Evolutionary conservation across 2,797 vertebrate genomes (phyloP).

Genomic region (Mustela erminea): DNA sequence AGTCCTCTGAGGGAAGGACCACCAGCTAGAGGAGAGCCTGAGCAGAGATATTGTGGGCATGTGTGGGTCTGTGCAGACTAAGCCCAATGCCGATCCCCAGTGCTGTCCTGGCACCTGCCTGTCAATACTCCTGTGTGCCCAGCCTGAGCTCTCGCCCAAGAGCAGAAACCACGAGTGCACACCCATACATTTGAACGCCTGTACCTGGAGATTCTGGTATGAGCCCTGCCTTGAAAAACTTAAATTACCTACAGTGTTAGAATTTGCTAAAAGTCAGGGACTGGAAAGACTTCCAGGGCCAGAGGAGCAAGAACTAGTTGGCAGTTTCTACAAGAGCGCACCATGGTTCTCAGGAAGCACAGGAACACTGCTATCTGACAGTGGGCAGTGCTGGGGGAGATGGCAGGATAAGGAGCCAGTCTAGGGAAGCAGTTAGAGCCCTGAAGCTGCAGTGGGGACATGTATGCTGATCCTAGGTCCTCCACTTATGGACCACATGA

Average conservation of each 20-base stretch:
- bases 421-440: background rate
- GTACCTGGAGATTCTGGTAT: background rate
- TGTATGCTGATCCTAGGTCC: accelerated
- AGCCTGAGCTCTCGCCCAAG: background rate
- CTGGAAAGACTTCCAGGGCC: background rate
- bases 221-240: background rate
- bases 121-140: background rate
- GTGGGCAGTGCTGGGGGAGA: background rate
- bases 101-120: background rate
- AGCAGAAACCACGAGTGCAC: background rate
- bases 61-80: background rate
- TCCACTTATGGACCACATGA: background rate
- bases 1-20: background rate
- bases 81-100: accelerated
- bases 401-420: background rate
- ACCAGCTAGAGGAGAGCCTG: background rate
- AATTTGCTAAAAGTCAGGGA: background rate
- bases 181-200: accelerated
- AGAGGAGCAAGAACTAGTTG: background rate
- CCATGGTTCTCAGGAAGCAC: background rate
- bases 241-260: background rate
- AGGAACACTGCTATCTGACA: background rate
- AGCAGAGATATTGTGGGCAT: background rate
- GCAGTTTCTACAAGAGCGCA: background rate
- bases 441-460: background rate